Conservation (phyloP, 2,797 vertebrate genomes). For the Astyanax mexicanus region DNA sequence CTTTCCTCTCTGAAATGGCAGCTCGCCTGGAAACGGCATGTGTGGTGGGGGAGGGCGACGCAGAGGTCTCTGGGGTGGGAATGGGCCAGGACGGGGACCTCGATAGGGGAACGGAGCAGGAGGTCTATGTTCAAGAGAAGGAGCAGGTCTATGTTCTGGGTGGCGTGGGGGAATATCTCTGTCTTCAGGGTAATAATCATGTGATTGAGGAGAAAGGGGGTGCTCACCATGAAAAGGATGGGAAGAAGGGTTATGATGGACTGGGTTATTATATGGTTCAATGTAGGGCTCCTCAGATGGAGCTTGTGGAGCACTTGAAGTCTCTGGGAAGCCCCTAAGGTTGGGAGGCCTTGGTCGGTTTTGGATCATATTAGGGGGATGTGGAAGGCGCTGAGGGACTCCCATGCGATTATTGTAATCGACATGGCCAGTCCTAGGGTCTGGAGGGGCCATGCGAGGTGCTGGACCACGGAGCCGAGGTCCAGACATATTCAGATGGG, state of each 20-base stretch:
- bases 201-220: conserved; percentile 66
- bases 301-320: conserved; percentile 65
- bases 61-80: conserved; percentile 55
- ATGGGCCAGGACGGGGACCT: conserved; percentile 66
- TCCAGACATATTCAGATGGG: conserved; percentile 6
- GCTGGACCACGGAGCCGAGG: conserved; percentile 21
- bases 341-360: conserved; percentile 48
- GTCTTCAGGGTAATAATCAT: conserved; percentile 66
- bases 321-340: conserved; percentile 58
- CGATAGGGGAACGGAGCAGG: conserved; percentile 68
- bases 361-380: conserved; percentile 55
- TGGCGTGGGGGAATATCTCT: conserved; percentile 67
- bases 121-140: conserved; percentile 64
- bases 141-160: conserved; percentile 59
- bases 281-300: conserved; percentile 69
- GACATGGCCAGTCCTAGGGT: conserved; percentile 22
- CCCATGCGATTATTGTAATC: conserved; percentile 69
- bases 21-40: conserved; percentile 75
- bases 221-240: conserved; percentile 63
- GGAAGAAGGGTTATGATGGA: conserved; percentile 65
- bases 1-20: conserved; percentile 81
- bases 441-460: conserved; percentile 11
- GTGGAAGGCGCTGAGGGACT: conserved; percentile 51
- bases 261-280: conserved; percentile 69
- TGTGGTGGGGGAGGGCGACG: conserved; percentile 70